Evolutionary conservation across 1,140 invertebrate species (phyloP), one percentile per base, ranked within the genome.

Genomic region (Proales similis): DNA sequence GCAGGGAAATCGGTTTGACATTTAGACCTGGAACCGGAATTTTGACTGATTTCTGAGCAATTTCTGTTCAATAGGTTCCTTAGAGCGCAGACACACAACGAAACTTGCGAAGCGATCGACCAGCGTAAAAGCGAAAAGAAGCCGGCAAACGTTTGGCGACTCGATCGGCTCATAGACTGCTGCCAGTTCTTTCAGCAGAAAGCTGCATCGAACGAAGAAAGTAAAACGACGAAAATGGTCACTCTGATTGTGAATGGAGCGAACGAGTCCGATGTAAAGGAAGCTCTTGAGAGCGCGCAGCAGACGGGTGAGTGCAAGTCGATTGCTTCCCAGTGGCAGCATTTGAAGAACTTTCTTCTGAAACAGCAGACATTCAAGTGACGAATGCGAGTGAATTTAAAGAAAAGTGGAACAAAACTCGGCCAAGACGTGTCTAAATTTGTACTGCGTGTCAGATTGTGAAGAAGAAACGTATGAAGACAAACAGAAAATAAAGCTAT

Each of bases 1-100:
- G 61, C 82, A 83, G 66, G 89, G 89, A 7, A 88, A 87, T 64
- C 79, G 87, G 49, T 90, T 85, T 70, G 73, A 88, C 63, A 78
- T 85, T 65, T 19, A 3, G 36, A 2, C 19, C 19, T 39, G 19
- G 19, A 2, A 39, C 19, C 2, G 3, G 2, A n/a, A 39, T 39
- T 39, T 39, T 39, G 24, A 27, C 30, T 45, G 17, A 38, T 43
- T 39, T 42, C 32, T 24, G 12, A 14, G n/a, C n/a, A n/a, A n/a
- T n/a, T n/a, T n/a, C n/a, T n/a, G n/a, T n/a, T n/a, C n/a, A n/a
- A 27, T 36, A 32, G 17, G n/a, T 62, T 57, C 12, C 20, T 48
- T 12, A 24, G 30, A 26, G 60, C 38, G 7, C 32, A 48, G 36
- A 11, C 38, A 20, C 26, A 48, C 27, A 26, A 49, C 39, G 57